These are phyloP conservation scores for Carollia perspicillata DNA, from an alignment of 2,113 vertebrate genomes.

Conservation along the genomic window DNA sequence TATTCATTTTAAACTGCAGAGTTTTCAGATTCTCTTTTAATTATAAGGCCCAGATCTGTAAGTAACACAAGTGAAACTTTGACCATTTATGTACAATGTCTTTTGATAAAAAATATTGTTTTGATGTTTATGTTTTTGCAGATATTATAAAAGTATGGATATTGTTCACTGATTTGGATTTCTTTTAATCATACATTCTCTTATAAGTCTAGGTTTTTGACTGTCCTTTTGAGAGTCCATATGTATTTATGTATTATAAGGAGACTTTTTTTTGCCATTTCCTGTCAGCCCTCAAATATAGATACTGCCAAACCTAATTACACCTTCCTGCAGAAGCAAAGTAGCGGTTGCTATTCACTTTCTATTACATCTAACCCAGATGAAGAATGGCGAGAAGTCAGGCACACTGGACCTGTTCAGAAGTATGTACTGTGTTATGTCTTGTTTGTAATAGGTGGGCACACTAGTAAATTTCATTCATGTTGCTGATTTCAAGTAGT, in stretches of 20 bases:
- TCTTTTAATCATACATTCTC: background rate
- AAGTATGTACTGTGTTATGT: slow-evolving; percentile 82
- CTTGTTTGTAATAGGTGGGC: background rate
- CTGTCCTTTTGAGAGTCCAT: slow-evolving; percentile 26
- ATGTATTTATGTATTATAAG: slow-evolving; percentile 11
- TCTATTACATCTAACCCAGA: slow-evolving; percentile 83
- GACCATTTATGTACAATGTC: background rate
- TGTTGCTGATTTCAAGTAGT: slow-evolving; percentile 11
- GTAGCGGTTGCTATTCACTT: slow-evolving; percentile 84
- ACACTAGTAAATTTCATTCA: background rate
- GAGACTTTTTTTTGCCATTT: slow-evolving; percentile 53
- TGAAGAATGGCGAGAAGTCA: slow-evolving; percentile 86
- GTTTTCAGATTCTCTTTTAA: slow-evolving; percentile 43
- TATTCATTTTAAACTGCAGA: slow-evolving; percentile 10
- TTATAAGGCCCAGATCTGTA: background rate
- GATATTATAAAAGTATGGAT: slow-evolving; percentile 3
- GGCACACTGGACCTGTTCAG: slow-evolving; percentile 82
- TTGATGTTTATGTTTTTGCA: background rate
- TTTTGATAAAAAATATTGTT: slow-evolving; percentile 17
- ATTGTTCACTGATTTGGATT: background rate
- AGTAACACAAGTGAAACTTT: slow-evolving; percentile 39
- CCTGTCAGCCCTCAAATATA: slow-evolving; percentile 73
- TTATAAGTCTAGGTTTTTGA: slow-evolving; percentile 23
- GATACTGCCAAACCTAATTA: slow-evolving; percentile 81
- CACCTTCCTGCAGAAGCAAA: slow-evolving; percentile 86